These are phyloP conservation scores for Novumbra hubbsi DNA, from an alignment of 2,797 vertebrate genomes.

Conservation along the genomic window DNA sequence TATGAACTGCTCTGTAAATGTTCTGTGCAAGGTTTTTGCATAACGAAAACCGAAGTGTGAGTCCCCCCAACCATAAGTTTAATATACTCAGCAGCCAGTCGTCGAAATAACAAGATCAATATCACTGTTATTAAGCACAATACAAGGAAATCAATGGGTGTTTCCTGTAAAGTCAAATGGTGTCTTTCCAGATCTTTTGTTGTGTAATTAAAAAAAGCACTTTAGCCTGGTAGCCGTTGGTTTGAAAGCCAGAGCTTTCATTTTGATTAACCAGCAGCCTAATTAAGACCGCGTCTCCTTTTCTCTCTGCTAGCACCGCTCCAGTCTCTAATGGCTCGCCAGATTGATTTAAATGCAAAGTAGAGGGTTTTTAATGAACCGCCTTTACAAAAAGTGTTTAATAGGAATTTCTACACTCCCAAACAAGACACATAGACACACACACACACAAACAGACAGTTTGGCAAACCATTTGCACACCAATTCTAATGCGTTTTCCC, in stretches of 20 bases:
- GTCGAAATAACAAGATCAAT: conserved; percentile 29
- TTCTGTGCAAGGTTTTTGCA: not conserved
- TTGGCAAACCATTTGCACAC: conserved; percentile 65
- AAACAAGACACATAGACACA: conserved; percentile 32
- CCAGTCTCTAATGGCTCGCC: conserved; percentile 73
- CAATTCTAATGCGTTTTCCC: conserved; percentile 72
- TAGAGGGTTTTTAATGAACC: conserved; percentile 80
- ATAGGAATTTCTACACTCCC: conserved; percentile 69
- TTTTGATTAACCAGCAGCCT: conserved; percentile 74
- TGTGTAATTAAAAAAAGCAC: conserved; percentile 75
- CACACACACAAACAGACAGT: conserved; percentile 57
- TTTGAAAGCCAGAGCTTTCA: conserved; percentile 61
- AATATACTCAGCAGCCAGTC: not conserved
- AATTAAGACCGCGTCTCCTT: conserved; percentile 68
- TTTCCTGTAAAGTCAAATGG: conserved; percentile 33
- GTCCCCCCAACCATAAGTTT: not conserved
- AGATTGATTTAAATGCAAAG: conserved; percentile 83
- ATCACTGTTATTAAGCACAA: conserved; percentile 38
- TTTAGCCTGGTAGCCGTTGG: conserved; percentile 66
- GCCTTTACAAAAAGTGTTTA: conserved; percentile 74
- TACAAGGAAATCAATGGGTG: conserved; percentile 46
- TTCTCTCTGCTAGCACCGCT: conserved; percentile 52
- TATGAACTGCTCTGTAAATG: not conserved
- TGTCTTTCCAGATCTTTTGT: conserved; percentile 52
- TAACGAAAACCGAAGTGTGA: not conserved